Evolutionary conservation across 2,113 vertebrate genomes (phyloP).

Genomic region (Centrocercus urophasianus): DNA sequence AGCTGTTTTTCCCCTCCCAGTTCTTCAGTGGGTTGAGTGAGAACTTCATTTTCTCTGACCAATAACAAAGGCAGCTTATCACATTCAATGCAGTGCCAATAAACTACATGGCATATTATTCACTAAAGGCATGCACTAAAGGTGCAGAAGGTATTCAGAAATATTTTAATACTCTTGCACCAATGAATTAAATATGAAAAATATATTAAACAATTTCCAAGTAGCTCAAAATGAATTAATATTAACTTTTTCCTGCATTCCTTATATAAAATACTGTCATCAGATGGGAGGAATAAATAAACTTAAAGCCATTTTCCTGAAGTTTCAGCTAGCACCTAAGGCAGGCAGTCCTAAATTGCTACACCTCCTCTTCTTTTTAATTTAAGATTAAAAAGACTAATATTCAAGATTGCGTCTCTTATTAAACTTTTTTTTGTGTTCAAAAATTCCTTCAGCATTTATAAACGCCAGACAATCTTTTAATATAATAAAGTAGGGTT

Average conservation of each 20-base stretch:
- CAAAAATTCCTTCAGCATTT: neutral
- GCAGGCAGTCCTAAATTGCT: neutral
- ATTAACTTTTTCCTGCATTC: neutral
- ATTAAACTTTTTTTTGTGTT: neutral
- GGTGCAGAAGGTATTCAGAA: neutral
- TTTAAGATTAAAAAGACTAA: neutral
- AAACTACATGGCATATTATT: neutral
- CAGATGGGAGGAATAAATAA: constrained; percentile 8
- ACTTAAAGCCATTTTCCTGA: neutral
- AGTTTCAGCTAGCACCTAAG: neutral
- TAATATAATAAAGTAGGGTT: neutral
- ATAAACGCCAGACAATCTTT: neutral
- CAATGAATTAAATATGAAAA: neutral
- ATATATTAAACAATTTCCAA: neutral
- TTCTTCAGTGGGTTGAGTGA: neutral
- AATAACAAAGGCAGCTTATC: neutral
- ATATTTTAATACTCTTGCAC: neutral
- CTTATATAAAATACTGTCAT: neutral
- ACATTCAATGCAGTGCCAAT: neutral
- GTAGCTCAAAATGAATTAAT: neutral
- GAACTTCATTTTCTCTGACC: neutral
- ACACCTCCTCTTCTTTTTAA: neutral
- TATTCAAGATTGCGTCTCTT: neutral
- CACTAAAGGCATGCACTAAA: neutral
- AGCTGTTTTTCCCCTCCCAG: neutral